Percentiles rank a stretch among this genome's conserved stretches.
Evolutionary conservation across 2,113 vertebrate species (phyloP).

Genomic region (Abramis brama): DNA sequence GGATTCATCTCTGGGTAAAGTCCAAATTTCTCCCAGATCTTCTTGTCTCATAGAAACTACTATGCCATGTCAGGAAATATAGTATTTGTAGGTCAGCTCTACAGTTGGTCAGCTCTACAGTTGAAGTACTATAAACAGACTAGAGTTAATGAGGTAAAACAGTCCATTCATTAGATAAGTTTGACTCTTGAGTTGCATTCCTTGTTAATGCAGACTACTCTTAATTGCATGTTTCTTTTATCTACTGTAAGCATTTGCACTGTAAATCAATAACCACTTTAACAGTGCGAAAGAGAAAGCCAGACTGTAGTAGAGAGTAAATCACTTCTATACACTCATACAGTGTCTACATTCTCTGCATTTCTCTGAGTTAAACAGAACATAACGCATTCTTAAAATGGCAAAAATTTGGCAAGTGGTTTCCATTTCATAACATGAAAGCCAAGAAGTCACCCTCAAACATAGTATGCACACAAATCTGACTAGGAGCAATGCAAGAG

Average conservation of each 20-base stretch:
- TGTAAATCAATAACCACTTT: slow-evolving; percentile 24
- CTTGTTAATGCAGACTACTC: not conserved
- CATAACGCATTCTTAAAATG: not conserved
- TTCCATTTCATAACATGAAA: not conserved
- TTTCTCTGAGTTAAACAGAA: not conserved
- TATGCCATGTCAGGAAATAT: not conserved
- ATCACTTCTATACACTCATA: not conserved
- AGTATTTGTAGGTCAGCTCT: not conserved
- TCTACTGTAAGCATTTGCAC: slow-evolving; percentile 20
- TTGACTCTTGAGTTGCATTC: slow-evolving; percentile 7
- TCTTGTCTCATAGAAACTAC: not conserved
- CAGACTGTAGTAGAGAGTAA: not conserved
- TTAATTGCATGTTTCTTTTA: slow-evolving; percentile 28
- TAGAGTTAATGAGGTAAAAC: slow-evolving; percentile 18
- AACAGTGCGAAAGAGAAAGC: not conserved
- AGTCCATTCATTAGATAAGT: not conserved
- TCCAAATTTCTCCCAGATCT: not conserved
- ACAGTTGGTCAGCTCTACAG: not conserved
- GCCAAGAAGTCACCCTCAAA: not conserved
- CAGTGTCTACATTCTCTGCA: slow-evolving; percentile 18
- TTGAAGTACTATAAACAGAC: not conserved
- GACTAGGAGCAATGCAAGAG: not conserved
- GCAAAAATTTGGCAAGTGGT: not conserved
- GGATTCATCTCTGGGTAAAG: not conserved
- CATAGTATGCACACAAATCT: not conserved